These are phyloP conservation scores for Netta rufina DNA, from an alignment of 2,797 vertebrate genomes.

Conservation along the genomic window DNA sequence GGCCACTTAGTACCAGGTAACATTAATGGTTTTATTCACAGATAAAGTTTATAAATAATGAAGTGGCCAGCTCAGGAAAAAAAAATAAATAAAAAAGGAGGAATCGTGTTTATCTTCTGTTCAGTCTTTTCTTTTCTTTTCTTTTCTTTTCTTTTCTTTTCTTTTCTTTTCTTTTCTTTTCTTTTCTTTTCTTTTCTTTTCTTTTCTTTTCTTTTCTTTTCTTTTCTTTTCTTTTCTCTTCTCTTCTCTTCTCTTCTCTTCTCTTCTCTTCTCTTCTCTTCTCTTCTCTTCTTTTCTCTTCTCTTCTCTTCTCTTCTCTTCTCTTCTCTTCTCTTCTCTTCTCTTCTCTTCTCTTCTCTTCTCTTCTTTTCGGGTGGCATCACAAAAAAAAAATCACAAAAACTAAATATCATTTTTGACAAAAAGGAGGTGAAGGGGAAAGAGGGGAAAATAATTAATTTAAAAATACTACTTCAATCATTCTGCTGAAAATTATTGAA, in stretches of 20 bases:
- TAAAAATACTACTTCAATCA: background rate
- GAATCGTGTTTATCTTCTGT: background rate
- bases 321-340: background rate
- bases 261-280: background rate
- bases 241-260: background rate
- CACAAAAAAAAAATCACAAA: background rate
- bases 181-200: no score
- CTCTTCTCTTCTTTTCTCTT: background rate
- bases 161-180: background rate
- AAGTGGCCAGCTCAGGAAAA: background rate
- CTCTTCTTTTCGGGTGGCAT: background rate
- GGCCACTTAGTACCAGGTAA: background rate
- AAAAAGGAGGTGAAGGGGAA: background rate
- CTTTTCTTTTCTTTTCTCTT: background rate
- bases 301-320: background rate
- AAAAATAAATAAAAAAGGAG: background rate
- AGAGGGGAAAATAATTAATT: background rate
- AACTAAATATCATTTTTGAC: background rate
- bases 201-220: background rate
- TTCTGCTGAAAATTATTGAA: background rate
- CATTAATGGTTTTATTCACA: background rate
- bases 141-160: background rate
- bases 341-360: background rate
- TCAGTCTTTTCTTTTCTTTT: background rate
- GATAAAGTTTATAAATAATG: conserved; percentile 16